Conservation (phyloP, 2,113 vertebrate species). For the mouse (Mus musculus) region DNA sequence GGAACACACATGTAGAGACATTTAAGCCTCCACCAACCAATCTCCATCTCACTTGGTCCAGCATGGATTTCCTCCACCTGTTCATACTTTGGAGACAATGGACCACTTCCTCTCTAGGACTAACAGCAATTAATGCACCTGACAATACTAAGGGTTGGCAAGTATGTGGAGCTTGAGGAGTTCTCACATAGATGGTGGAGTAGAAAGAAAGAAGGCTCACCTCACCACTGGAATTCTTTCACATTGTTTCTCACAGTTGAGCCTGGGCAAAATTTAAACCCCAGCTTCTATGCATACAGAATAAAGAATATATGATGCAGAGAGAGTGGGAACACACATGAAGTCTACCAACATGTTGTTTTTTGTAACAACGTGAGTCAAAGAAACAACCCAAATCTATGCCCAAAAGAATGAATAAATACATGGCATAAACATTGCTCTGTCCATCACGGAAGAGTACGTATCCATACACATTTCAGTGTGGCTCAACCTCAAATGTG, state of each 20-base stretch:
- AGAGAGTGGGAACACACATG: neutral
- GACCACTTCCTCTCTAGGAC: neutral
- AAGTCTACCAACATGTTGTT: neutral
- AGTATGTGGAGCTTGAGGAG: neutral
- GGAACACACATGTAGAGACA: accelerated
- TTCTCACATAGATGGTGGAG: neutral
- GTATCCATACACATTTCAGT: conserved; percentile 41
- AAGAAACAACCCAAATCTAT: conserved; percentile 51
- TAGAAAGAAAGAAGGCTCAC: neutral
- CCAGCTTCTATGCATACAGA: neutral
- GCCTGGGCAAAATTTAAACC: neutral
- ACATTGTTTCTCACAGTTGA: neutral
- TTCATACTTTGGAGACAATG: conserved; percentile 29
- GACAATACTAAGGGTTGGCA: neutral
- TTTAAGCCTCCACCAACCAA: conserved; percentile 48
- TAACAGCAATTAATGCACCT: neutral
- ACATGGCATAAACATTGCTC: conserved; percentile 43
- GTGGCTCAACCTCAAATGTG: conserved; percentile 50
- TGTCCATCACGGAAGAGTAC: conserved; percentile 44
- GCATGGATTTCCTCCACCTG: conserved; percentile 70
- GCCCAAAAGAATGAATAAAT: conserved; percentile 23
- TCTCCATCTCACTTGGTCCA: conserved; percentile 61
- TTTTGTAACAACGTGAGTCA: neutral
- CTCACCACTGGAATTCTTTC: neutral
- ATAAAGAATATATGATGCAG: neutral